Percentiles rank a stretch among this genome's conserved stretches.
Conservation (phyloP, 2,797 vertebrate genomes). For the Megaceryle alcyon region DNA sequence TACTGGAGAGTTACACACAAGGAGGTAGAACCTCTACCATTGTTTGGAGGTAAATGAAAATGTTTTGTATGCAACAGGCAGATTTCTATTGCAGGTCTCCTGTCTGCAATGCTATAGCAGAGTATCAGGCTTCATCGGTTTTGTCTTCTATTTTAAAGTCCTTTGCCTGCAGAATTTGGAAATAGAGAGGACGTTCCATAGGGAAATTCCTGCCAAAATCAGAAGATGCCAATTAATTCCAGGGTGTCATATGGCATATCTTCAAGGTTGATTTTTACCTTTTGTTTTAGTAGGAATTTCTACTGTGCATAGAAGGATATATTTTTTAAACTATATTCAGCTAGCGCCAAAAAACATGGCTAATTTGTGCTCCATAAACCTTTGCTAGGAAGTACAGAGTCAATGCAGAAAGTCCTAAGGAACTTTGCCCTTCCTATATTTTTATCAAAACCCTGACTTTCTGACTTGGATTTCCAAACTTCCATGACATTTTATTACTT, state of each 20-base stretch:
- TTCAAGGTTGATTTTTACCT: not conserved
- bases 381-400: not conserved
- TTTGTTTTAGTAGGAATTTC: not conserved
- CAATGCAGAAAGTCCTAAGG: not conserved
- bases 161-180: not conserved
- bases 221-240: not conserved
- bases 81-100: not conserved
- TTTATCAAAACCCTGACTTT: not conserved
- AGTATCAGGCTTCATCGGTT: not conserved
- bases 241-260: not conserved
- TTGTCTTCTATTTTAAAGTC: not conserved
- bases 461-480: not conserved
- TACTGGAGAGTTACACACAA: not conserved
- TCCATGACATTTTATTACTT: not conserved
- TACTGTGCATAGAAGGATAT: not conserved
- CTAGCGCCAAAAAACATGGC: not conserved
- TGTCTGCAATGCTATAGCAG: not conserved
- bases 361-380: not conserved
- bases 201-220: not conserved
- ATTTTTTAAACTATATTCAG: not conserved
- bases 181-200: not conserved
- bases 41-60: not conserved
- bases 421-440: not conserved
- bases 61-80: not conserved
- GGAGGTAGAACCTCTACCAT: not conserved